These are phyloP conservation scores for Sphyrna mokarran DNA, from an alignment of 2,113 vertebrate genomes.

Conservation along the genomic window DNA sequence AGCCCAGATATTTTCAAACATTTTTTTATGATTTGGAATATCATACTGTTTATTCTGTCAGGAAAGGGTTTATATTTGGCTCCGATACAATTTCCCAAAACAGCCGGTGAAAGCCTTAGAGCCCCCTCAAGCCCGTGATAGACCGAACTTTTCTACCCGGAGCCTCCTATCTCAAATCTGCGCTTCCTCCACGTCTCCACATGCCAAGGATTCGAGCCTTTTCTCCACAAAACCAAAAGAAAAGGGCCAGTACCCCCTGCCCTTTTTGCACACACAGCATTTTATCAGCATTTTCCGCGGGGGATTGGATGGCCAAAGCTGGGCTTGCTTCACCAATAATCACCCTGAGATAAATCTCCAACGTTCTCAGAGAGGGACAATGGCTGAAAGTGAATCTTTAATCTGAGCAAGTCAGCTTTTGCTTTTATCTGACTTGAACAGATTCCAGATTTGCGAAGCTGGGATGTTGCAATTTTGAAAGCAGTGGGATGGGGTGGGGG, in stretches of 20 bases:
- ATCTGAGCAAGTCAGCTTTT: background rate
- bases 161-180: background rate
- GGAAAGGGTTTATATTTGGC: too few relatives aligned
- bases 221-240: too few relatives aligned
- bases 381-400: background rate
- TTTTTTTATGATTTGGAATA: background rate
- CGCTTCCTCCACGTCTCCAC: background rate
- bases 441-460: background rate
- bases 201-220: background rate
- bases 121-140: background rate
- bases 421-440: constrained; percentile 22
- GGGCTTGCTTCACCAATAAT: background rate
- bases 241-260: background rate
- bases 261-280: background rate
- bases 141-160: background rate
- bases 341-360: background rate
- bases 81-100: background rate
- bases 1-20: background rate
- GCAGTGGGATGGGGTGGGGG: background rate
- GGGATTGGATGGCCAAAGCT: background rate
- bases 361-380: background rate
- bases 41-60: background rate
- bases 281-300: background rate
- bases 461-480: background rate
- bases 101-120: background rate